Percentiles rank a stretch among this genome's conserved stretches.
phyloP scores from a whole-genome alignment of 2,797 vertebrate species.

The Vireo griseus region DNA sequence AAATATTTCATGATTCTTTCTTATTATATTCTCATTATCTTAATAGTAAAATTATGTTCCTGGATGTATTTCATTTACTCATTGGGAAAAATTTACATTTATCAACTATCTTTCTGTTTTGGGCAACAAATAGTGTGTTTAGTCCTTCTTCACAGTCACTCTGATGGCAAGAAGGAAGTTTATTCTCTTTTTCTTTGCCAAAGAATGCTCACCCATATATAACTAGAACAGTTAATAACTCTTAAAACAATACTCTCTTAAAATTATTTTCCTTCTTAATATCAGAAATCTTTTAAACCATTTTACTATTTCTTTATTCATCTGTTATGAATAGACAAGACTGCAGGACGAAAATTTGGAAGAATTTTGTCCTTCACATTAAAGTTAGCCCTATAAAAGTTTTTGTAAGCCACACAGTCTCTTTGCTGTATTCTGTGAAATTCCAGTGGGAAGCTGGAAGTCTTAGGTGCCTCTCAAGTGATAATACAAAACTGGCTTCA shows the following conservation, averaged over 20 bases:
- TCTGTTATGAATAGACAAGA: background rate
- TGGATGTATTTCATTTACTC: background rate
- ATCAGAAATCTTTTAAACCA: background rate
- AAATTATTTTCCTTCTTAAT: background rate
- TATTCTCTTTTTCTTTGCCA: background rate
- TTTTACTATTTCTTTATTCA: background rate
- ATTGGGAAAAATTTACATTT: background rate
- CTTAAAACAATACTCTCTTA: background rate
- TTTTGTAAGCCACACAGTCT: background rate
- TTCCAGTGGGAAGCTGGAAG: background rate
- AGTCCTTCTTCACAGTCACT: background rate
- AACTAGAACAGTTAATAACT: background rate
- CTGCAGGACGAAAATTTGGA: background rate
- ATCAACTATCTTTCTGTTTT: background rate
- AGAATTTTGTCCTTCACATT: background rate
- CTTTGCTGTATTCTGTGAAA: background rate
- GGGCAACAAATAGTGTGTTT: background rate
- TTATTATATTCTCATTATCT: background rate
- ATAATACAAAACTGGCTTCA: background rate
- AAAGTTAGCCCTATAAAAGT: background rate
- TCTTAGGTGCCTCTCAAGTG: accelerated
- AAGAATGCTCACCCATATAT: accelerated
- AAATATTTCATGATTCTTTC: background rate
- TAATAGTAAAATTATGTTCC: background rate
- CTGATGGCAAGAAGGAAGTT: background rate